These are phyloP conservation scores for Lapara coniferarum DNA, from an alignment of 2,888 invertebrate genomes.

Conservation along the genomic window DNA sequence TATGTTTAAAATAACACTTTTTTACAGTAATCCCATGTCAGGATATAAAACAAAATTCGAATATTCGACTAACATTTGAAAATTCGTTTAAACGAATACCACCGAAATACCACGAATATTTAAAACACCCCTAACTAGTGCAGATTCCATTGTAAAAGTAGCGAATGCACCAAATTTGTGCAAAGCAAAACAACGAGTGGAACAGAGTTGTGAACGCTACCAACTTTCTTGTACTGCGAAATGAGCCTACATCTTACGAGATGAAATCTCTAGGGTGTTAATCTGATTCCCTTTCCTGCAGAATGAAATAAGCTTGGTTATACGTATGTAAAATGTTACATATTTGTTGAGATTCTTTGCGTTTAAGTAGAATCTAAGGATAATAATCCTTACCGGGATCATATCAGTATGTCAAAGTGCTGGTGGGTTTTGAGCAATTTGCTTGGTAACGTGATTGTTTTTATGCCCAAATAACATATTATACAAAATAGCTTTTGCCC, in stretches of 20 bases:
- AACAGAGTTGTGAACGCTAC: constrained; percentile 3
- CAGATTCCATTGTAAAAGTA: constrained; percentile 9
- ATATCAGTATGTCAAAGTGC: too few species aligned
- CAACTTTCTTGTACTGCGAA: constrained; percentile 19
- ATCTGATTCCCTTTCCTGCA: background rate
- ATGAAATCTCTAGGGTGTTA: constrained; percentile 18
- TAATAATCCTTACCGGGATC: too few species aligned
- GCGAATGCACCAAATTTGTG: constrained; percentile 12
- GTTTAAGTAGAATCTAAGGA: too few species aligned
- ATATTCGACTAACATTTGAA: background rate
- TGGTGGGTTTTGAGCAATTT: too few species aligned
- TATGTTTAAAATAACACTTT: too few species aligned
- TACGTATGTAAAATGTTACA: background rate
- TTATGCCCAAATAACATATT: too few species aligned
- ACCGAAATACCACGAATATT: background rate
- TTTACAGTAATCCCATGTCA: too few species aligned
- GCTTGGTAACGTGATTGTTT: too few species aligned
- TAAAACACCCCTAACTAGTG: constrained; percentile 7
- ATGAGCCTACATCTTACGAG: constrained; percentile 18
- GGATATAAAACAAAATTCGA: background rate
- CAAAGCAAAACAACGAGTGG: constrained; percentile 16
- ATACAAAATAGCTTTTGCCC: too few species aligned
- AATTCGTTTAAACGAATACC: background rate
- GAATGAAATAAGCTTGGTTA: background rate
- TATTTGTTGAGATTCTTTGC: too few species aligned